Evolutionary conservation across 1,140 invertebrate genomes (phyloP).

Genomic region (Euborellia annulipes): DNA sequence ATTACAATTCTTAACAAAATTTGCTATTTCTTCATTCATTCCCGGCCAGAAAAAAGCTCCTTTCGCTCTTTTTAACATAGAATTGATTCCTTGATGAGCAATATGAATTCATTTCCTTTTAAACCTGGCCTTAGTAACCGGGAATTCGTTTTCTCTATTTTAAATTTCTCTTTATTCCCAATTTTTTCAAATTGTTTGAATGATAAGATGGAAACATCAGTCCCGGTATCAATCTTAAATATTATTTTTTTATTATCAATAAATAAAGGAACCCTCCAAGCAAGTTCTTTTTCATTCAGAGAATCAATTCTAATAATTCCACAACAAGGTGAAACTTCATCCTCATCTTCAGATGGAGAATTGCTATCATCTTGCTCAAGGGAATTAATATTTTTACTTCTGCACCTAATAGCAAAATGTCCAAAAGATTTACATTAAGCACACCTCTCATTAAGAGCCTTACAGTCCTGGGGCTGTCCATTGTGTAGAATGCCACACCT

Average conservation of each 20-base stretch:
- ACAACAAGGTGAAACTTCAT: not conserved
- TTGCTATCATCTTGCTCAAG: not conserved
- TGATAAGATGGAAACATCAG: not conserved
- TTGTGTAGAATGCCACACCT: not conserved
- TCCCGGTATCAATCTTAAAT: not conserved
- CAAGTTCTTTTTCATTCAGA: not conserved
- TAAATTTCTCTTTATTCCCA: not conserved
- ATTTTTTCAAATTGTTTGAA: not conserved
- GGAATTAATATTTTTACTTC: not conserved
- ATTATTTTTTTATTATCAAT: not conserved
- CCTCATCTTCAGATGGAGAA: not conserved
- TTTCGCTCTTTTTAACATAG: too few relatives aligned
- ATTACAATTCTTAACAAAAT: too few relatives aligned
- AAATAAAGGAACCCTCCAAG: not conserved
- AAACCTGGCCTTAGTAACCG: not conserved
- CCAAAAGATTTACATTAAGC: too few relatives aligned
- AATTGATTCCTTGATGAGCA: too few relatives aligned
- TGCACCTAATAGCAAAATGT: not conserved
- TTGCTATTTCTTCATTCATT: too few relatives aligned
- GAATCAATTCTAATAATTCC: not conserved
- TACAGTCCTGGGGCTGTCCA: too few relatives aligned
- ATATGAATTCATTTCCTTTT: not conserved
- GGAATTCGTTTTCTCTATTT: not conserved
- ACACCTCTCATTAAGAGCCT: too few relatives aligned
- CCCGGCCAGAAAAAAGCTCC: too few relatives aligned